Evolutionary conservation across 1,140 invertebrate genomes (phyloP).

Genomic region (Brachionus rubens): DNA sequence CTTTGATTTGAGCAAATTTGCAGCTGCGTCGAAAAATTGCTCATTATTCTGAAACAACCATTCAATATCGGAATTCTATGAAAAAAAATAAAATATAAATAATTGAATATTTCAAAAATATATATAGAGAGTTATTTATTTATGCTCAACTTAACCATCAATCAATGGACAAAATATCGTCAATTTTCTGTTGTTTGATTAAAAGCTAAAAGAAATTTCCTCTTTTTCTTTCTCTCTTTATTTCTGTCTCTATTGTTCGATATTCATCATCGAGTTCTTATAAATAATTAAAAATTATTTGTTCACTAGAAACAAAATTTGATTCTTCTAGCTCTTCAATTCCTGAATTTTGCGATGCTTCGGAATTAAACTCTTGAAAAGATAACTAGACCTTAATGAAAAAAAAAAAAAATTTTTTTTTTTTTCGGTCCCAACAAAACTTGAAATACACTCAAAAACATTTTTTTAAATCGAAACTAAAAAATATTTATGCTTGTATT

Average conservation of each 20-base stretch:
- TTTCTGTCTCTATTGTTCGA: no score
- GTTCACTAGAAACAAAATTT: no score
- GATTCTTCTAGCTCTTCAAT: no score
- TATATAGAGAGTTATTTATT: no score
- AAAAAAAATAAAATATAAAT: not conserved
- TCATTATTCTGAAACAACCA: conserved; percentile 38
- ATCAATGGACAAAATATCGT: conserved; percentile 1
- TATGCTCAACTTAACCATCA: conserved; percentile 18
- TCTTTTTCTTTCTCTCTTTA: not conserved
- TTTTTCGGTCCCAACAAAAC: no score
- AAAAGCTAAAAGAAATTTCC: not conserved
- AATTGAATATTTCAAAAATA: not conserved
- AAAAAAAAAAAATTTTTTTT: no score
- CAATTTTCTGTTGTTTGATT: not conserved
- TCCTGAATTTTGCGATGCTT: no score
- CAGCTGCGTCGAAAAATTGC: conserved; percentile 41
- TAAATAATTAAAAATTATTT: no score
- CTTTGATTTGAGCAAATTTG: conserved; percentile 42
- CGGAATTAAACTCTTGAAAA: no score
- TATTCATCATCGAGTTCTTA: no score
- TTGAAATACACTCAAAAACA: no score
- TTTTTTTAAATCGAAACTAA: conserved; percentile 9
- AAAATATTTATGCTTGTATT: conserved; percentile 21
- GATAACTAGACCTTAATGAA: no score
- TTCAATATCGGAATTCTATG: conserved; percentile 21